Evolutionary conservation across 2,797 vertebrate genomes (phyloP).

Genomic region (Numenius phaeopus): DNA sequence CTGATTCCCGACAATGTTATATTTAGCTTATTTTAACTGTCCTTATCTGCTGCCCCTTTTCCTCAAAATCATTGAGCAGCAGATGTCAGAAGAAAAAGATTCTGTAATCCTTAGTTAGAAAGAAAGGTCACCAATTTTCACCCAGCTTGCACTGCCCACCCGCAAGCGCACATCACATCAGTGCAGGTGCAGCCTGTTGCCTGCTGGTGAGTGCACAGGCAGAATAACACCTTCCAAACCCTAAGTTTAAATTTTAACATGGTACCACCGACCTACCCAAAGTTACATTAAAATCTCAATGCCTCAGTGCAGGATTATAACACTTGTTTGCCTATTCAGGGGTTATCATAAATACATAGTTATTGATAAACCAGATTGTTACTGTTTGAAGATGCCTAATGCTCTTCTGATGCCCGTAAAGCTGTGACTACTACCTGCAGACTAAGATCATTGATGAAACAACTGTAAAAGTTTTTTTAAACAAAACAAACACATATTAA

Average conservation of each 20-base stretch:
- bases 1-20: neutral
- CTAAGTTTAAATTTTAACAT: neutral
- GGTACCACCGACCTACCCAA: neutral
- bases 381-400: neutral
- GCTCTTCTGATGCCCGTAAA: neutral
- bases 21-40: constrained; percentile 39
- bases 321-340: neutral
- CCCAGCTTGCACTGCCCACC: rapidly evolving
- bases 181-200: neutral
- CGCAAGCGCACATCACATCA: rapidly evolving
- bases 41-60: constrained; percentile 3
- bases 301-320: neutral
- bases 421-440: neutral
- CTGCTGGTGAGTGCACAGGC: neutral
- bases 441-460: neutral
- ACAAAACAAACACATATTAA: neutral
- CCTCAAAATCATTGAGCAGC: neutral
- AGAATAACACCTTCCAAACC: neutral
- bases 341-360: neutral
- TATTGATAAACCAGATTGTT: neutral
- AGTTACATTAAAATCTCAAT: neutral
- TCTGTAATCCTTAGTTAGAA: neutral
- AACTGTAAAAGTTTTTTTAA: neutral
- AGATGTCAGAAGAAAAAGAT: neutral
- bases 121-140: neutral